Evolutionary conservation across 2,888 invertebrate genomes (phyloP), one percentile per base, ranked within the genome.

Genomic region (Helobdella robusta): DNA sequence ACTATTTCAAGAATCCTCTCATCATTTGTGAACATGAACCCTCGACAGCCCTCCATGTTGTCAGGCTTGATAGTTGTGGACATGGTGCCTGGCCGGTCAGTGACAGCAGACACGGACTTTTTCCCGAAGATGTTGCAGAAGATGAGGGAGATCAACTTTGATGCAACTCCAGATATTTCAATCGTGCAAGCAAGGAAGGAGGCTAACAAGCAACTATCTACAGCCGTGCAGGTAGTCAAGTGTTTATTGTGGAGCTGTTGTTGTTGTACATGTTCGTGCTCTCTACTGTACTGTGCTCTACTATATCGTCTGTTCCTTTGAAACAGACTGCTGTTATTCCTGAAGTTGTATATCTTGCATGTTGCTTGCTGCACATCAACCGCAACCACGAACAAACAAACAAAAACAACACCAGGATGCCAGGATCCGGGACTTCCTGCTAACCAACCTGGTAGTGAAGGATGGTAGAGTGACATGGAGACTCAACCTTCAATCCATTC

Each of bases 371-470:
- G n/a, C n/a, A n/a, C n/a, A n/a, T n/a, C n/a, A n/a, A n/a, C n/a
- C n/a, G n/a, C n/a, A n/a, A n/a, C n/a, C n/a, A n/a, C n/a, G n/a
- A n/a, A n/a, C n/a, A n/a, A n/a, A n/a, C n/a, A n/a, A n/a, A n/a
- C n/a, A n/a, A n/a, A n/a, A n/a, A n/a, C n/a, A n/a, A n/a, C 20
- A 20, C n/a, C 82, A 84, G 71, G 84, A 85, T 70, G 77, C 86
- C 54, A 81, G 83, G 23, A 81, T 89, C 54, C 78, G 82, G 18
- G 79, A 89, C 76, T 95, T 94, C 77, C 81, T 95, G 25, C 82
- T 93, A 67, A 88, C 89, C 32, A 95, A 95, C 79, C 81, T 95
- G 62, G 84, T 86, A n/a, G 85, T 86, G 74, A 81, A 83, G 15
- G 83, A 84, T 69, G 80, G 83, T 61, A 85, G 84, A 5, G 68